Percentiles rank a stretch among this genome's conserved stretches.
phyloP scores from a whole-genome alignment of 2,888 invertebrate genomes.

The Trichacis sp. region DNA sequence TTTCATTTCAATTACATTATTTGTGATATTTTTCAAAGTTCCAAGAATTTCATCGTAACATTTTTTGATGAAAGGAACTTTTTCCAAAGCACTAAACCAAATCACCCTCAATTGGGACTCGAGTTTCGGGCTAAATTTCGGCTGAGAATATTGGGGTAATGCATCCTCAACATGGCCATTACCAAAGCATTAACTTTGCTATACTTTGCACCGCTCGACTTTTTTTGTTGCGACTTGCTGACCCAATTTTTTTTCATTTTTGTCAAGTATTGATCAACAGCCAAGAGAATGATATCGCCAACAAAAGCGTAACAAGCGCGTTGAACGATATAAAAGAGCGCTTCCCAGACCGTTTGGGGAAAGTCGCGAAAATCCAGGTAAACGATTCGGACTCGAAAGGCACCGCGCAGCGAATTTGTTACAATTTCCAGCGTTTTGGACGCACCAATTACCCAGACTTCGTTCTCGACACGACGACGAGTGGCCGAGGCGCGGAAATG shows the following conservation, averaged over 20 bases:
- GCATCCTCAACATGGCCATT: too few species aligned
- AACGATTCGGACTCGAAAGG: conserved; percentile 52
- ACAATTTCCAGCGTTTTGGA: conserved; percentile 65
- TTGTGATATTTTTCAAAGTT: too few species aligned
- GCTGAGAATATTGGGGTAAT: too few species aligned
- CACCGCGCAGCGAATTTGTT: conserved; percentile 55
- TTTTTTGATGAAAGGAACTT: too few species aligned
- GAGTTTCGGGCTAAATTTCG: too few species aligned
- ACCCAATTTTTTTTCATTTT: conserved; percentile 2
- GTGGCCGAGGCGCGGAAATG: conserved; percentile 85
- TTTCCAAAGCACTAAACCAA: too few species aligned
- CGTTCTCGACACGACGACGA: conserved; percentile 85
- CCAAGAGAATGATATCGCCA: conserved; percentile 54
- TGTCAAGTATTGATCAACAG: conserved; percentile 60
- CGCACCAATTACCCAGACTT: conserved; percentile 80
- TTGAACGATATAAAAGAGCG: conserved; percentile 53
- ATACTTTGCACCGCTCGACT: background rate
- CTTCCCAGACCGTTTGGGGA: conserved; percentile 51
- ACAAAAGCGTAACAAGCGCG: conserved; percentile 56
- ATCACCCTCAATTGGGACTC: too few species aligned
- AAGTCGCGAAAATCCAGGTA: conserved; percentile 50
- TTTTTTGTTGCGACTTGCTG: background rate
- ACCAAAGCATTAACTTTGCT: too few species aligned
- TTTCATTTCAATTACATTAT: too few species aligned
- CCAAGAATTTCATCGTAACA: too few species aligned